phyloP scores from a whole-genome alignment of 2,113 vertebrate species.

The Cairina moschata region DNA sequence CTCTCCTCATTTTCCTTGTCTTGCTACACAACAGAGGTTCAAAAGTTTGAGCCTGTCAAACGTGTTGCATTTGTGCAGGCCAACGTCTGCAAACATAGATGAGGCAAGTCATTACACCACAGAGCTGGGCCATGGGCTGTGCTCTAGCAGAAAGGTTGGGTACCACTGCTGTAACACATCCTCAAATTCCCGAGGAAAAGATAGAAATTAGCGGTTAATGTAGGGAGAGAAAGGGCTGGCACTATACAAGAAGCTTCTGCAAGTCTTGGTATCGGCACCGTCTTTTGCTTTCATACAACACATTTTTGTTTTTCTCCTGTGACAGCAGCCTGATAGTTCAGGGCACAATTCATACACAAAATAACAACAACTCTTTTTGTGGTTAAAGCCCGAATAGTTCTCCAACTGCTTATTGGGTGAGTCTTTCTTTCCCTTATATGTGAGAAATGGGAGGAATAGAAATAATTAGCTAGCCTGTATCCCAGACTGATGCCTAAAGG shows the following conservation, averaged over 20 bases:
- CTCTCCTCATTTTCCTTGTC: not conserved
- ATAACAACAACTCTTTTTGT: not conserved
- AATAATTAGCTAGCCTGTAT: not conserved
- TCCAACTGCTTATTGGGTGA: not conserved
- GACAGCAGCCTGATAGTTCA: not conserved
- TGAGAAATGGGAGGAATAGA: not conserved
- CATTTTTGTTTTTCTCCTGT: not conserved
- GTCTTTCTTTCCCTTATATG: not conserved
- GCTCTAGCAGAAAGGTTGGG: not conserved
- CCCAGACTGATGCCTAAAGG: not conserved
- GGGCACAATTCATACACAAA: not conserved
- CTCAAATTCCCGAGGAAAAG: not conserved
- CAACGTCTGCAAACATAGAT: not conserved
- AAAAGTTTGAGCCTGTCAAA: not conserved
- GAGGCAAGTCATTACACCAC: rapidly evolving
- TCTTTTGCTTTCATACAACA: not conserved
- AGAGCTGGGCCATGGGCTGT: not conserved
- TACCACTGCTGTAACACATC: not conserved
- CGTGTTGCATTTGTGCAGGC: not conserved
- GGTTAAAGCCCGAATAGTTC: not conserved
- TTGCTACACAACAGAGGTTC: rapidly evolving
- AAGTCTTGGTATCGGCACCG: not conserved
- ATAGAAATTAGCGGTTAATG: not conserved
- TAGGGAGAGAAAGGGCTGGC: not conserved
- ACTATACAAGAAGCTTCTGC: not conserved